Base-by-base conservation (phyloP, 1,140 invertebrate genomes). In the Ceratosolen solmsi region DNA sequence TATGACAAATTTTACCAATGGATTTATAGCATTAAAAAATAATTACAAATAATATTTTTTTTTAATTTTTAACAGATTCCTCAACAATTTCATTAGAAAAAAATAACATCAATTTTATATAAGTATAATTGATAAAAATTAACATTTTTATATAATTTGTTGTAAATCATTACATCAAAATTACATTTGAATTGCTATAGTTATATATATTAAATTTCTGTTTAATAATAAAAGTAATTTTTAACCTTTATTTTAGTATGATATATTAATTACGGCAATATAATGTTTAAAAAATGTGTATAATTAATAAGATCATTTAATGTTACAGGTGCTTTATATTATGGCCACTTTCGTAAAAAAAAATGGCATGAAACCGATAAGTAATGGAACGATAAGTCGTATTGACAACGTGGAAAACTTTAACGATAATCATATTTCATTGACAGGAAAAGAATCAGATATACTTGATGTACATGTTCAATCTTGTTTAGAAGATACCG, bases 341-440 rank as follows among this genome's bases (percentile, higher is more conserved):
- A 95, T 95, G 94, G 94, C 94, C 92, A 95, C 94, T 87, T 93
- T 94, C 91, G 92, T 95, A 89, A 94, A 95, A 87, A 94, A 95
- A 89, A 95, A 95, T 93, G 94, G 94, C 91, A 94, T 95, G 85
- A 94, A 94, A 91, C 90, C 93, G 86, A 88, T 94, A 82, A 92
- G 92, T 70, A 94, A 94, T 89, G 93, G 93, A 82, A 86, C 87
- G 1, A 86, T 91, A 33, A 91, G 89, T 88, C 90, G 88, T 84
- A 92, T 93, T 80, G 92, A 93, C 63, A 89, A 93, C 86, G 92
- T 93, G 79, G 92, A 93, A 83, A 89, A 90, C 71, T 85, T 90
- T 25, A 76, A 76, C 80, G 85, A 86, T n/a, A 88, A 86, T 41
- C 72, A 86, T 30, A 84, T 80, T 8, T 85, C 88, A 70, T 86